Evolutionary conservation across 1,140 invertebrate genomes (phyloP), one percentile per base, ranked within the genome.

Genomic region (Phenacoccus solenopsis): DNA sequence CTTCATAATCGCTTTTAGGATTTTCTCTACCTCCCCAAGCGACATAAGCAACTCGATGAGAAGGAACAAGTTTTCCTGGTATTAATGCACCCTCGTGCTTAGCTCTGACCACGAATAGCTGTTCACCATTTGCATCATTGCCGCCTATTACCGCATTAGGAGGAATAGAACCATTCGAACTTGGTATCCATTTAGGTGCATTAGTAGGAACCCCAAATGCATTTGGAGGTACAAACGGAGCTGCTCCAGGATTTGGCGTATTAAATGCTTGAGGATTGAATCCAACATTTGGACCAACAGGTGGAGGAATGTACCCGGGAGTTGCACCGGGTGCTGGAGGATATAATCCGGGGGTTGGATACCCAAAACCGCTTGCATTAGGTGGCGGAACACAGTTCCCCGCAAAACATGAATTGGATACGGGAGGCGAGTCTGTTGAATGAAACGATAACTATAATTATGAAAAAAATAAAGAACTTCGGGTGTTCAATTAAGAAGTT

Each of bases 21-120:
- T 91, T 88, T 76, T 93, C 90, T 16, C 78, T 78, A 28, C 90
- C 90, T 10, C 89, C 90, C 87, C 88, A 93, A 16, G 90, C 78
- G 0, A 93, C 77, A 75, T 91, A 94, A 73, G 84, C 85, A 7
- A 86, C 85, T 10, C 85, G 84, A 74, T 92, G 89, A 1, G 85
- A 85, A 0, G 84, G 81, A 49, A 86, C 82, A 7, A 90, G 78
- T 79, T 94, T 94, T 32, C 91, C 91, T 71, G 90, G 90, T 72
- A 92, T 81, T 4, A 89, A 75, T 57, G 86, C 88, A 28, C 89
- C 89, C 75, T 91, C 87, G 72, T 90, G 87, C 28, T 78, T 76
- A 3, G 87, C 88, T 70, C 90, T 81, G 1, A 85, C 87, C 12
- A 94, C 85, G 75, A 84, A 92, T 30, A 91, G 75, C 9, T 85